These are phyloP conservation scores for Ciconia stormi DNA, from an alignment of 2,113 vertebrate species.

Conservation along the genomic window DNA sequence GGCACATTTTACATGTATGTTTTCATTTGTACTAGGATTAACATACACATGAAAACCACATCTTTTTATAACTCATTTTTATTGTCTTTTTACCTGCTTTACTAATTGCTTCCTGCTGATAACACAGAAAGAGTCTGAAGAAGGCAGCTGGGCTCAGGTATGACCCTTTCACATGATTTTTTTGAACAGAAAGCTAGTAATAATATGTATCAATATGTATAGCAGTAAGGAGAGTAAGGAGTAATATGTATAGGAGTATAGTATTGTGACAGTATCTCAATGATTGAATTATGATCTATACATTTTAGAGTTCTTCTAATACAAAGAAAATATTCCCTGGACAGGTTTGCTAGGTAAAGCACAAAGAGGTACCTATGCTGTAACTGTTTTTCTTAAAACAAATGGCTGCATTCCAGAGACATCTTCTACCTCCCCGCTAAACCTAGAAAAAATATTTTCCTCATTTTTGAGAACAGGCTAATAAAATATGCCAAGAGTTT, in stretches of 20 bases:
- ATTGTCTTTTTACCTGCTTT: slow-evolving; percentile 62
- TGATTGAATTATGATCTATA: background rate
- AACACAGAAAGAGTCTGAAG: slow-evolving; percentile 91
- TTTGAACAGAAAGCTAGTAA: background rate
- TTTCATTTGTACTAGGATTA: background rate
- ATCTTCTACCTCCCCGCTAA: background rate
- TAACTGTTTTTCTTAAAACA: background rate
- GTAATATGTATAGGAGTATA: background rate
- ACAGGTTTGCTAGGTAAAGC: background rate
- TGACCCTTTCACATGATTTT: slow-evolving; percentile 8
- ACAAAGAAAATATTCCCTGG: background rate
- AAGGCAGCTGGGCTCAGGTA: slow-evolving; percentile 99
- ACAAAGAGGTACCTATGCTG: background rate
- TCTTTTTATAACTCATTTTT: slow-evolving; percentile 39
- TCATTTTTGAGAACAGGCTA: background rate
- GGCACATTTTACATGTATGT: background rate
- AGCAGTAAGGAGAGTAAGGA: too few relatives aligned
- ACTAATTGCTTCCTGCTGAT: slow-evolving; percentile 63
- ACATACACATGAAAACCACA: background rate
- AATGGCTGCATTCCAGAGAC: background rate
- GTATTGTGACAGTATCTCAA: background rate
- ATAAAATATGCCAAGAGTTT: background rate
- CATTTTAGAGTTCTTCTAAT: background rate
- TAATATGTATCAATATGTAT: background rate
- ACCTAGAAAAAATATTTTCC: background rate